Evolutionary conservation across 1,140 invertebrate genomes (phyloP).

Genomic region (Apis laboriosa): DNA sequence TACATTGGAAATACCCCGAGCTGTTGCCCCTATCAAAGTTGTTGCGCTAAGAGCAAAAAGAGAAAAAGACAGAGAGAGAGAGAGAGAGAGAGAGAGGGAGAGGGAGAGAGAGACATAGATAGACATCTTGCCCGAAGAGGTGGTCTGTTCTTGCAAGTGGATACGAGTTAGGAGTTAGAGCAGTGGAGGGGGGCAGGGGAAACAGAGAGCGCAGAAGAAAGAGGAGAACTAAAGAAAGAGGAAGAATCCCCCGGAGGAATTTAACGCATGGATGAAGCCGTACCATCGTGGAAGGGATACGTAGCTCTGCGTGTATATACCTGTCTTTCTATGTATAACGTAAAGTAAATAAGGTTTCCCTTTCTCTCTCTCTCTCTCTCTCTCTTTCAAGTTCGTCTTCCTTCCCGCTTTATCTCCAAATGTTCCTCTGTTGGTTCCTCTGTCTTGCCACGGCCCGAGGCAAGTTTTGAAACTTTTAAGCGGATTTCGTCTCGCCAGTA

Average conservation of each 20-base stretch:
- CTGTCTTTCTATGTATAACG: conserved; percentile 59
- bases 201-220: background rate
- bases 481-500: conserved; percentile 58
- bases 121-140: conserved; percentile 27
- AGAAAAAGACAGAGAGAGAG: background rate
- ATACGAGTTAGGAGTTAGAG: background rate
- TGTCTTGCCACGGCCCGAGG: conserved; percentile 22
- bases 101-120: background rate
- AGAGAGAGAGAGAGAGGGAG: background rate
- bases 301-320: conserved; percentile 41
- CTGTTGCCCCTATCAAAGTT: conserved; percentile 55
- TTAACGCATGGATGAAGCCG: conserved; percentile 77
- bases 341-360: conserved; percentile 72
- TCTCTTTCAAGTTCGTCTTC: background rate
- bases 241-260: conserved; percentile 77
- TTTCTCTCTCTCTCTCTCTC: background rate
- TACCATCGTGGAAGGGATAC: conserved; percentile 57
- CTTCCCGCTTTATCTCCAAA: background rate
- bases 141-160: conserved; percentile 45
- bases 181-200: background rate
- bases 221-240: conserved; percentile 39
- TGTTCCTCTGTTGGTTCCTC: background rate
- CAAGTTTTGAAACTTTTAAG: conserved; percentile 67
- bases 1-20: conserved; percentile 31
- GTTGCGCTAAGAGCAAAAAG: conserved; percentile 10